Base-by-base conservation (phyloP, 2,113 vertebrate genomes). In the Brachyistius frenatus region DNA sequence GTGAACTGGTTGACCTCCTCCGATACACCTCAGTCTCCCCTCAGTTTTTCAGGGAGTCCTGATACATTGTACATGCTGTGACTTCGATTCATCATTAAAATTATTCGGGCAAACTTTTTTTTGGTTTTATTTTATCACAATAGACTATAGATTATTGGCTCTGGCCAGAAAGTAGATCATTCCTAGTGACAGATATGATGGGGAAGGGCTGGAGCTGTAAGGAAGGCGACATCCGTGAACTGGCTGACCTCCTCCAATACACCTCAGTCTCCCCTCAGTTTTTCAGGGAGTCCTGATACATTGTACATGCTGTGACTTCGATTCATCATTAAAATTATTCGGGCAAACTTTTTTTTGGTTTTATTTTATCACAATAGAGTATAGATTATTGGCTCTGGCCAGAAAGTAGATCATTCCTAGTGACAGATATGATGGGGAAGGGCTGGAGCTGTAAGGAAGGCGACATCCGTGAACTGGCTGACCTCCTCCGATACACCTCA, bases 1-100 rank as follows among this genome's bases (percentile, higher is more conserved):
- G 0, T 86, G 87, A 91, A 92, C 91, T 32, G 16, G 52, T 6
- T 91, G 90, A 90, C 81, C 86, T 75, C 83, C 36, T 71, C 41
- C n/a, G 63, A 53, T 61, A 74, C 78, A 78, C 73, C 23, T 23
- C 23, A 23, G 23, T 23, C 13, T 31, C 9, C 7, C 68, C 33
- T 10, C 10, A 32, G 16, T 32, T 14, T 63, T 57, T 65, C 49
- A 41, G 2, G 37, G n/a, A 4, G 7, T 66, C 23, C 52, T 13
- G 49, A 41, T 44, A 66, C 2, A 5, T 33, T 73, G 68, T 67
- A 75, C 74, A 65, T 58, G 66, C 56, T 70, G 52, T 78, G 56
- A 41, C 33, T 7, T 62, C 79, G 62, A 74, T 70, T 72, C 41
- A 80, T 41, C 35, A 80, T 84, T 73, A 68, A 66, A 60, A 70